Percentiles rank a stretch among this genome's conserved stretches.
phyloP scores from a whole-genome alignment of 1,140 invertebrate species.

The Mizuhopecten yessoensis region DNA sequence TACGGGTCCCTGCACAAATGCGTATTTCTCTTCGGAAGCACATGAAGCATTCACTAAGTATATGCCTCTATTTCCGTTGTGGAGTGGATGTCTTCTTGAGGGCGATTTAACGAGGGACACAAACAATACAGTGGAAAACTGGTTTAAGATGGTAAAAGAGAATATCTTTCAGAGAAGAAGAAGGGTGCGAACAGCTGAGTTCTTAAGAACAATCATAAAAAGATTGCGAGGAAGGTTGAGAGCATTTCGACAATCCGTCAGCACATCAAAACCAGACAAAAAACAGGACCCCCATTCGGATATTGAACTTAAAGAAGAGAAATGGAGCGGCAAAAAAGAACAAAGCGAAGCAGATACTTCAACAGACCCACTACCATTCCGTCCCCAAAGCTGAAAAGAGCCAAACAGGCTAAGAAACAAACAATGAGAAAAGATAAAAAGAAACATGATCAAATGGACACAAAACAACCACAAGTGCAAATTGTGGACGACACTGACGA shows the following conservation, averaged over 20 bases:
- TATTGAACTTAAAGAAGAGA: conserved; percentile 45
- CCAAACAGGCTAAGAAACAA: neutral
- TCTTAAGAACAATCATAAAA: neutral
- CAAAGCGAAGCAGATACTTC: neutral
- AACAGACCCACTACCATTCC: neutral
- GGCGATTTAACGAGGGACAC: too few species aligned
- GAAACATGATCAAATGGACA: too few species aligned
- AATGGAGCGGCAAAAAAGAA: conserved; percentile 12
- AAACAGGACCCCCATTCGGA: neutral
- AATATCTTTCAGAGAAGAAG: too few species aligned
- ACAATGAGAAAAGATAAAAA: too few species aligned
- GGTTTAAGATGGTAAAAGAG: too few species aligned
- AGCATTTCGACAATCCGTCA: neutral
- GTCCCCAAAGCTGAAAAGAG: neutral
- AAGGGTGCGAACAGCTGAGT: conserved; percentile 28
- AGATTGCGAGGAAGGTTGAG: neutral
- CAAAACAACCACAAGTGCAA: too few species aligned
- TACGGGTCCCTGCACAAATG: neutral
- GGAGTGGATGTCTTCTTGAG: too few species aligned
- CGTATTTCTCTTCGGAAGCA: too few species aligned
- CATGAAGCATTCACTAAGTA: too few species aligned
- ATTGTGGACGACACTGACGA: too few species aligned
- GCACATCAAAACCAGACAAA: neutral
- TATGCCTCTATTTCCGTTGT: too few species aligned
- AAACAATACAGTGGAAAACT: too few species aligned